A percentile compares a stretch with the other conserved stretches of the same genome.
Evolutionary conservation across 2,888 invertebrate species (phyloP).

Genomic region (Drosophila mimica): DNA sequence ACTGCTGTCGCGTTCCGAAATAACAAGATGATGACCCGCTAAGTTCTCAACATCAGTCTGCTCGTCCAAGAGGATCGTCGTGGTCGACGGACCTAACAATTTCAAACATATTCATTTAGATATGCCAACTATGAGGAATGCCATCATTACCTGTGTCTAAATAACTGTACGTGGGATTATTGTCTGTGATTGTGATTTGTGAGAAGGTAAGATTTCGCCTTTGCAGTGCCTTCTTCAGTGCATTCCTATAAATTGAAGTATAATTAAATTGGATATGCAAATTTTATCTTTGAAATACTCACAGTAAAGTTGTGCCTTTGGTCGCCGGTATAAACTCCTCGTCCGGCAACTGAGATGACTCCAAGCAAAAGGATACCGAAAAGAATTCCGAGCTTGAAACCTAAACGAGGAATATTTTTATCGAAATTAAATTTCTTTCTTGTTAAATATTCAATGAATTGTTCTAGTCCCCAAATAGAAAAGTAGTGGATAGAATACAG

Average conservation of each 20-base stretch:
- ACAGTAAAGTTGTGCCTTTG: conserved; percentile 89
- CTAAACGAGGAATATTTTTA: conserved; percentile 82
- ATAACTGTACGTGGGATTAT: conserved; percentile 81
- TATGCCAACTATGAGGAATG: not conserved
- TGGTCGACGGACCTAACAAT: conserved; percentile 76
- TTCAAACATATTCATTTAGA: not conserved
- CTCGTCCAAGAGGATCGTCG: conserved; percentile 83
- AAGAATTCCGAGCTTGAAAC: conserved; percentile 91
- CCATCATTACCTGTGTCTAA: conserved; percentile 79
- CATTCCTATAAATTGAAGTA: conserved; percentile 86
- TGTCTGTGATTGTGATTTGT: conserved; percentile 84
- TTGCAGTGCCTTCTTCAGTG: conserved; percentile 88
- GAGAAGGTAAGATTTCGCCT: conserved; percentile 87
- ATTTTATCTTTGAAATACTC: conserved; percentile 83
- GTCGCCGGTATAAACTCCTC: conserved; percentile 89
- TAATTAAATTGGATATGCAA: not conserved
- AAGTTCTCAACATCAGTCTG: conserved; percentile 84
- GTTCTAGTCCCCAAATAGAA: conserved; percentile 1
- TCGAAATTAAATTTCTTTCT: not conserved
- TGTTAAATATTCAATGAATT: not conserved
- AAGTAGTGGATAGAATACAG: not conserved
- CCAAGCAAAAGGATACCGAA: conserved; percentile 88
- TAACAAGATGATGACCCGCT: conserved; percentile 84
- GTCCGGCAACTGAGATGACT: conserved; percentile 86
- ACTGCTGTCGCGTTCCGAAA: conserved; percentile 82